Base-by-base conservation (phyloP, 2,888 invertebrate species). In the Archips crataeganus region DNA sequence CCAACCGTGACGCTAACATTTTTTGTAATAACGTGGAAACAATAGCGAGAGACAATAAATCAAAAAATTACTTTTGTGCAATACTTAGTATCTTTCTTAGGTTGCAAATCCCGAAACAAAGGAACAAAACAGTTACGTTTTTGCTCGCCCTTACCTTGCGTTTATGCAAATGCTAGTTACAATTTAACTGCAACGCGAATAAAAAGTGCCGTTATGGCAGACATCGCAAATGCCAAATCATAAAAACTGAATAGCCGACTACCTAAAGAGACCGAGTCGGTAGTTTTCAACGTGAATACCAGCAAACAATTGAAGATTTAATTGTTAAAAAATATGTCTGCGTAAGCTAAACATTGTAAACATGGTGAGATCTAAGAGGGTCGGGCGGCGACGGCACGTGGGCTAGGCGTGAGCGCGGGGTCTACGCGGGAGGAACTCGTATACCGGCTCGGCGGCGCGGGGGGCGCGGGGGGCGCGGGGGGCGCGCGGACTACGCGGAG, bases 371-470 rank as follows among this genome's bases (percentile, higher is more conserved):
- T 49, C 32, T 63, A 59, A 47, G 36, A 71, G 70, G 74, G 77
- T 78, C 71, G 77, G 77, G 76, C 76, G 79, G 75, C 78, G 76
- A 79, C 79, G 82, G 81, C 82, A 82, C 80, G 82, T 81, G 75
- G 32, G 70, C 60, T 63, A 57, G 23, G 54, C 32, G 73, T 51
- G 69, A 79, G 80, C 87, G 87, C 89, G 86, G 85, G 88, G 89
- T 92, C 94, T 94, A 94, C 94, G 88, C 88, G 84, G 95, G 96
- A 96, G 96, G 96, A 96, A 96, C 96, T 96, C 96, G 96, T 96
- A 96, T 96, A 96, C 96, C 96, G 96, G 93, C 93, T 93, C 94
- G 87, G 90, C 87, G 77, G 86, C 84, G 84, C 82, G 83, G 81
- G 84, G 82, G 77, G 86, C 84, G 84, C 82, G 83, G 81, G 84